Evolutionary conservation across 2,888 invertebrate genomes (phyloP), one percentile per base, ranked within the genome.

Genomic region (Gortyna flavago): DNA sequence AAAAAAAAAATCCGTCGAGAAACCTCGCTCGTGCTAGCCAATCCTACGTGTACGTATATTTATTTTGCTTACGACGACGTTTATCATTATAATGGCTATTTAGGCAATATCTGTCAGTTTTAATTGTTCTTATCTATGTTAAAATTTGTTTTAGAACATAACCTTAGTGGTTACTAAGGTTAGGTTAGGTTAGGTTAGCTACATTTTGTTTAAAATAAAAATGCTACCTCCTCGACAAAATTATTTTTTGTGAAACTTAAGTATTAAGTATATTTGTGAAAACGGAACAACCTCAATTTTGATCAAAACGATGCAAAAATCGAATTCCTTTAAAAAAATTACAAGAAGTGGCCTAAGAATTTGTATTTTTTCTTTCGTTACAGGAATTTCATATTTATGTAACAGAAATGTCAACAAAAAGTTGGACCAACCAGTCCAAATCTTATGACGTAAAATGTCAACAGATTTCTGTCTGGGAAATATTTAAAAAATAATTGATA

Each of bases 401-500:
- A 67, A 77, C 11, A 67, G 62, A 67, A 57, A 57, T 57, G 18
- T 32, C 3, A 48, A 8, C 9, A 29, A 61, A 35, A 66, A 51
- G 1, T 41, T n/a, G 29, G 7, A 48, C 7, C 21, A 41, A 67
- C 48, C 48, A 51, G 32, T 54, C 35, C 16, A 62, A 62, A 13
- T 70, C 16, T 57, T 38, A 48, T 21, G 59, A 35, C 7, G 62
- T 64, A 83, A 72, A 41, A 8, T 70, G 44, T 44, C 16, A 25
- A 66, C 16, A 48, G 25, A 73, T 64, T 83, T 86, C 80, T 89
- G 79, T 78, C 85, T 85, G 87, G 85, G 80, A 84, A 84, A 86
- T 65, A 67, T 82, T 84, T 74, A 67, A 85, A 76, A 79, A 85
- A 84, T 90, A 91, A 93, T 92, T 92, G 92, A 93, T 94, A 94